These are phyloP conservation scores for Salpingus planirostris DNA, from an alignment of 2,888 invertebrate species.

Conservation along the genomic window DNA sequence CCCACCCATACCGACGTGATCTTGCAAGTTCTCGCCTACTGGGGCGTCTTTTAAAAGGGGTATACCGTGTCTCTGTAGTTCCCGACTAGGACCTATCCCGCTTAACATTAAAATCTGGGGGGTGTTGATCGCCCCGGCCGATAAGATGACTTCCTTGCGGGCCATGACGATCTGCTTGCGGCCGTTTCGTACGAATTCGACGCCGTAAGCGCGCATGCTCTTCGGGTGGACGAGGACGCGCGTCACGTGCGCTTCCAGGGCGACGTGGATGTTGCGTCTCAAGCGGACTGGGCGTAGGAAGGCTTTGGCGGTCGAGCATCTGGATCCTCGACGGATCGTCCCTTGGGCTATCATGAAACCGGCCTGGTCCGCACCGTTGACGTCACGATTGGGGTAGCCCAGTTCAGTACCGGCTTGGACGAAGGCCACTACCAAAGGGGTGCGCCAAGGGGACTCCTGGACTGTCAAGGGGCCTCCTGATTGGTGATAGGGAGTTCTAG, in stretches of 20 bases:
- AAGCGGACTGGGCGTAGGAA: constrained; percentile 70
- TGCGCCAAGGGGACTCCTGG: constrained; percentile 78
- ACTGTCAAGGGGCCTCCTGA: constrained; percentile 64
- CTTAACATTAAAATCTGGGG: constrained; percentile 89
- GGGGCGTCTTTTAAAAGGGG: constrained; percentile 65
- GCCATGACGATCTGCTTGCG: constrained; percentile 61
- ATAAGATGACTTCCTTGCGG: constrained; percentile 74
- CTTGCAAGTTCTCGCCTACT: constrained; percentile 77
- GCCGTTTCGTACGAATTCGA: constrained; percentile 71
- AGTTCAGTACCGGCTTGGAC: constrained; percentile 73
- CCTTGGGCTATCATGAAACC: constrained; percentile 81
- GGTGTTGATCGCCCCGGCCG: constrained; percentile 85
- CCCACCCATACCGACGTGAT: constrained; percentile 82
- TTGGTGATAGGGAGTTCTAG: constrained; percentile 56
- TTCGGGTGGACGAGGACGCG: constrained; percentile 64
- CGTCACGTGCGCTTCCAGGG: constrained; percentile 71
- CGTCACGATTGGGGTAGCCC: constrained; percentile 75
- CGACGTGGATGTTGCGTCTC: constrained; percentile 70
- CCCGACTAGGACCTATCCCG: constrained; percentile 55
- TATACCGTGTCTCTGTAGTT: constrained; percentile 61
- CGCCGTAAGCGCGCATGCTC: constrained; percentile 67
- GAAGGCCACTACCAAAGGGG: constrained; percentile 73
- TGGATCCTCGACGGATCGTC: constrained; percentile 58
- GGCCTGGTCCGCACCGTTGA: constrained; percentile 71
- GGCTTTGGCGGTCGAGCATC: constrained; percentile 84